phyloP scores from a whole-genome alignment of 35 echinoderm and acorn worm genomes.

The Patiria miniata region DNA sequence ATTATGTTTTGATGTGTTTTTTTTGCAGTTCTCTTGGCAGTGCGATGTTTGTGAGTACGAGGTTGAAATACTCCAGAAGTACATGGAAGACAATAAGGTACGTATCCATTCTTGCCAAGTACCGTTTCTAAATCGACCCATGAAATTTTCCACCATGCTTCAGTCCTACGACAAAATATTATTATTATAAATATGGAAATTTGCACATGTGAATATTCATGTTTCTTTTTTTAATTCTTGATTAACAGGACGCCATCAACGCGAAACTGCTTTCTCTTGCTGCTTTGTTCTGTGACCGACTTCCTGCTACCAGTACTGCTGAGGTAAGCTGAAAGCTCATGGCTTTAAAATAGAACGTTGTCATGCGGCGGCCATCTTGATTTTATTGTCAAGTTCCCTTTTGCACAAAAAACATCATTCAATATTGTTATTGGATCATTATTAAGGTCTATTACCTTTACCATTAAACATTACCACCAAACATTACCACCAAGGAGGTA shows the following conservation, averaged over 20 bases:
- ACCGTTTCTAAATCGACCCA: too few species aligned
- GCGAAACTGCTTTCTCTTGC: background rate
- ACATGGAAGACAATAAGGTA: background rate
- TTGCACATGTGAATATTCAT: background rate
- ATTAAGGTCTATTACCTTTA: too few species aligned
- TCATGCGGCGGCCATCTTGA: too few species aligned
- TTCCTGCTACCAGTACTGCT: background rate
- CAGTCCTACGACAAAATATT: too few species aligned
- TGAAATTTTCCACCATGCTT: too few species aligned
- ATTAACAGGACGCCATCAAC: background rate
- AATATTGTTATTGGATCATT: too few species aligned
- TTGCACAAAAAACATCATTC: too few species aligned
- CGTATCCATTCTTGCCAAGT: background rate
- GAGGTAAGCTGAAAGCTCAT: background rate
- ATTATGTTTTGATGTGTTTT: background rate
- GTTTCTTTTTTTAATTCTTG: background rate
- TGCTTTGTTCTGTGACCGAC: background rate
- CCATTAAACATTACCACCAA: too few species aligned
- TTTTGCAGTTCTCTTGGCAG: background rate
- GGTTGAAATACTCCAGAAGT: background rate
- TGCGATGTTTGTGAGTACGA: background rate
- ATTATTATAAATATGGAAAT: too few species aligned
- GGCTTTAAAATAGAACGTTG: too few species aligned
- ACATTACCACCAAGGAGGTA: too few species aligned
- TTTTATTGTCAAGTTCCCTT: too few species aligned